Percentiles rank a stretch among this genome's conserved stretches.
These are phyloP conservation scores for Thecocarcelia acutangulata DNA, from an alignment of 2,888 invertebrate genomes.

Conservation along the genomic window DNA sequence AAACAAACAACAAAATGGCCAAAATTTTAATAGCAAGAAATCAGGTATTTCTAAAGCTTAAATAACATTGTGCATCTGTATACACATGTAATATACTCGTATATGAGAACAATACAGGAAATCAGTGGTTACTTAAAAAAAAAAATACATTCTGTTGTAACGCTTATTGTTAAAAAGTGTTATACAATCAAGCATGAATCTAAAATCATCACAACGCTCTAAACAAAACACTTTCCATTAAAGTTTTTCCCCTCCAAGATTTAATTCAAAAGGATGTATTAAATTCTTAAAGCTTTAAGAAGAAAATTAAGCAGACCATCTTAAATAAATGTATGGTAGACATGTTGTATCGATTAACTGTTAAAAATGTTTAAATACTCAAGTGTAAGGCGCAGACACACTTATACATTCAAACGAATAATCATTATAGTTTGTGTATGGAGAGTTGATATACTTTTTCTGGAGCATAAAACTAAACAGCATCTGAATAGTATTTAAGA, in stretches of 20 bases:
- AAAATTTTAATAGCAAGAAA: too few species aligned
- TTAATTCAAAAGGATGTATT: background rate
- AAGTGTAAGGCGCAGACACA: conserved; percentile 67
- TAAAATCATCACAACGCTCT: background rate
- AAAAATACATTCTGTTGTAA: too few species aligned
- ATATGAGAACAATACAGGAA: too few species aligned
- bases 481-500: conserved; percentile 58
- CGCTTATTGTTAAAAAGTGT: too few species aligned
- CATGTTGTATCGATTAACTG: conserved; percentile 69
- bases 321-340: conserved; percentile 60
- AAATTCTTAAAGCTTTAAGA: conserved; percentile 62
- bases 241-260: conserved; percentile 36
- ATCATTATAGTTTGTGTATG: conserved; percentile 5
- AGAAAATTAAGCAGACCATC: conserved; percentile 27
- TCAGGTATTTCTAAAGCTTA: too few species aligned
- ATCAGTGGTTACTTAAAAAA: too few species aligned
- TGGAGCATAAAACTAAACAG: conserved; percentile 65
- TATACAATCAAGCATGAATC: too few species aligned
- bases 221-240: conserved; percentile 39
- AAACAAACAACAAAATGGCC: too few species aligned
- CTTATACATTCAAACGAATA: background rate
- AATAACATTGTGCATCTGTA: too few species aligned
- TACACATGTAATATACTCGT: too few species aligned
- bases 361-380: conserved; percentile 70
- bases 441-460: conserved; percentile 42